Conservation (phyloP, 1,140 invertebrate genomes). For the Carcinoscorpius rotundicauda region DNA sequence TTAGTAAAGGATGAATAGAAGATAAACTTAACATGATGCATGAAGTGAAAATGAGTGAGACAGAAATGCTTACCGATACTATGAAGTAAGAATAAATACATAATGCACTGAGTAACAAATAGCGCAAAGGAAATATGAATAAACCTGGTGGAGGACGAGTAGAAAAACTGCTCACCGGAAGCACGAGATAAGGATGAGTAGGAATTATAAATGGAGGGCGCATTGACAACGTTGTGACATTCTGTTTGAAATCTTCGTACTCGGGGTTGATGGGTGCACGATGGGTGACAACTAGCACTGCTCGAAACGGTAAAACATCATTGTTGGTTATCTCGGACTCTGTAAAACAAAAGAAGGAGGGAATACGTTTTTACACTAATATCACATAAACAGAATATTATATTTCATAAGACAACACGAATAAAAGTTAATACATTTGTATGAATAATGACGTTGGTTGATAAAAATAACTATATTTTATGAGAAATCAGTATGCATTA, state of each 20-base stretch:
- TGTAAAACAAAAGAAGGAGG: not conserved
- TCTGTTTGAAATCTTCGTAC: slow-evolving; percentile 20
- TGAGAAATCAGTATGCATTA: no score
- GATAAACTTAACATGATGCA: slow-evolving; percentile 54
- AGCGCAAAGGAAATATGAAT: slow-evolving; percentile 1
- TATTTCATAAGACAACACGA: not conserved
- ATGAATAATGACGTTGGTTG: not conserved
- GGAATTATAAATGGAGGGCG: slow-evolving; percentile 57
- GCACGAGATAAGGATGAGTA: slow-evolving; percentile 47
- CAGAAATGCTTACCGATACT: slow-evolving; percentile 73
- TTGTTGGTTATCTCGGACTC: slow-evolving; percentile 24
- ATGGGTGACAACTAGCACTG: slow-evolving; percentile 51
- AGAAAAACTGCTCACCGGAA: slow-evolving; percentile 30
- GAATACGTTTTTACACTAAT: not conserved
- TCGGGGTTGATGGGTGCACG: slow-evolving; percentile 17
- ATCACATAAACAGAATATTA: not conserved
- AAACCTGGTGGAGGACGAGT: slow-evolving; percentile 7
- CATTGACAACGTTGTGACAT: slow-evolving; percentile 41
- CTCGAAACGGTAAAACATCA: slow-evolving; percentile 44
- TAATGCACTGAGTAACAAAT: not conserved
- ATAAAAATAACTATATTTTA: not conserved
- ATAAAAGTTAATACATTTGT: not conserved
- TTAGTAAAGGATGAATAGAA: not conserved
- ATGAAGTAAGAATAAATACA: slow-evolving; percentile 12
- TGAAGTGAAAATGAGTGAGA: slow-evolving; percentile 75